Evolutionary conservation across 1,140 invertebrate genomes (phyloP), one percentile per base, ranked within the genome.

Genomic region (Zaprionus inermis): DNA sequence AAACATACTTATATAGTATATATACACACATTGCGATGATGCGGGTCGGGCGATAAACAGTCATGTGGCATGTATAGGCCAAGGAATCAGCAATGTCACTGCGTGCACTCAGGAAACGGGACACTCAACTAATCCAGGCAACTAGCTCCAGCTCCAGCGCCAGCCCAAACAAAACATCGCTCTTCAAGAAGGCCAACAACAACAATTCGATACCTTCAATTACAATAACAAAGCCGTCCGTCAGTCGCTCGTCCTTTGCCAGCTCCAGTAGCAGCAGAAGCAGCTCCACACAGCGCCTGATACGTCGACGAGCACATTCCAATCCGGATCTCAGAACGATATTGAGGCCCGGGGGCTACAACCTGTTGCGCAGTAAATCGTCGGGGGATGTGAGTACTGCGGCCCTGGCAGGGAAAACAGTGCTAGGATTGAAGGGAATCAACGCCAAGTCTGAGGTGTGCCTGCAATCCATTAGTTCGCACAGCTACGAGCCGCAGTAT

Each of bases 371-470:
- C 61, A 85, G 86, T 24, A 91, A 91, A 66, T 91, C 90, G 1
- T 83, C 82, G n/a, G 81, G 83, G 22, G 86, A 91, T 88, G 84
- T 84, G 24, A 58, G 55, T 16, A 32, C 49, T 44, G 28, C 69
- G 55, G 38, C 59, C 38, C 11, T 76, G 28, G 64, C 61, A 14
- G 67, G 55, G 9, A 79, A 79, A 16, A 52, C 67, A 2, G 44
- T 63, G 28, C 57, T 52, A 52, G 46, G 44, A 14, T 46, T 76
- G 41, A 75, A 67, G 38, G 76, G 52, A 14, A 70, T 72, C 36
- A 86, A 79, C 86, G 91, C 91, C 41, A 92, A 92, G 58, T 92
- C 91, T 3, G 91, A 92, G 52, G 89, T 92, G 57, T 92, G 91
- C 41, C 54, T 92, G 41, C 79, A 92, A 32, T 72, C 79, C n/a